Evolutionary conservation across 2,888 invertebrate genomes (phyloP).

Genomic region (Griposia aprilina): DNA sequence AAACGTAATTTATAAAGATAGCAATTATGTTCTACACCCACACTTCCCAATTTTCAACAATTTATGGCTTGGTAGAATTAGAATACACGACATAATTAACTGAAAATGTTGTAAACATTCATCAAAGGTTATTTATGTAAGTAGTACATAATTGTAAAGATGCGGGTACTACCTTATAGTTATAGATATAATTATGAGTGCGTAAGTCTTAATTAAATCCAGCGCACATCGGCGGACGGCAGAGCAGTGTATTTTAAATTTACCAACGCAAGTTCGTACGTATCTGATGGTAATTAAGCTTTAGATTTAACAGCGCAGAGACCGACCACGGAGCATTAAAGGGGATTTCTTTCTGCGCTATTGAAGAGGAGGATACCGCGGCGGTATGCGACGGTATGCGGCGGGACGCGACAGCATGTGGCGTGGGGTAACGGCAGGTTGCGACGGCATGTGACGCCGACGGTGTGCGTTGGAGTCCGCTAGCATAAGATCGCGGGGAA

Average conservation of each 20-base stretch:
- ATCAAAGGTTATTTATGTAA: neutral
- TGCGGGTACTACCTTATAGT: conserved; percentile 1
- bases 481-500: too few relatives aligned
- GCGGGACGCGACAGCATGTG: too few relatives aligned
- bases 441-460: neutral
- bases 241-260: too few relatives aligned
- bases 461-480: too few relatives aligned
- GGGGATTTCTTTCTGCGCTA: neutral
- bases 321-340: neutral
- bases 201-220: conserved; percentile 7
- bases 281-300: neutral
- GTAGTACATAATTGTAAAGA: neutral
- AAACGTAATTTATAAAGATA: neutral
- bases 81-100: conserved; percentile 2
- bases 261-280: too few relatives aligned
- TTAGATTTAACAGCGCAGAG: neutral
- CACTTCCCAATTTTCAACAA: neutral
- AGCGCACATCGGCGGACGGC: too few relatives aligned
- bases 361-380: neutral
- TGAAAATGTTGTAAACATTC: neutral
- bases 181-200: neutral
- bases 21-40: neutral
- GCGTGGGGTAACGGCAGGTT: too few relatives aligned
- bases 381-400: neutral
- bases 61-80: neutral